phyloP scores from a whole-genome alignment of 2,797 vertebrate genomes.

The Lateolabrax maculatus region DNA sequence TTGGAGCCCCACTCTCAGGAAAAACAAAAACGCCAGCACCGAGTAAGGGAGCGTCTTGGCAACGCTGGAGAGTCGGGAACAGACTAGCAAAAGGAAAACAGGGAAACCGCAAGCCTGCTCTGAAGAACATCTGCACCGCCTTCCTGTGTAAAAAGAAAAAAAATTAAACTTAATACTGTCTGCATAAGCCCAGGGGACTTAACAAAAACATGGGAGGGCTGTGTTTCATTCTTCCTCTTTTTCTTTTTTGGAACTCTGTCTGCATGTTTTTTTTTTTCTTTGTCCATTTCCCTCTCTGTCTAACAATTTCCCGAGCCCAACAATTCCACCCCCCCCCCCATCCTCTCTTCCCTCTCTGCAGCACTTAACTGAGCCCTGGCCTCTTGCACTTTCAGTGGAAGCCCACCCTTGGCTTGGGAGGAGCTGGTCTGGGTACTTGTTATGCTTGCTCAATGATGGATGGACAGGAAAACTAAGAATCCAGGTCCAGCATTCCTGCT shows the following conservation, averaged over 20 bases:
- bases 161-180: conserved; percentile 81
- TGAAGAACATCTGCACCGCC: conserved; percentile 84
- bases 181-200: conserved; percentile 77
- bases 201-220: conserved; percentile 82
- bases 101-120: conserved; percentile 81
- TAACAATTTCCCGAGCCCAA: conserved; percentile 74
- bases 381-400: conserved; percentile 76
- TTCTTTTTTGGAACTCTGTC: conserved; percentile 78
- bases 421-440: conserved; percentile 74
- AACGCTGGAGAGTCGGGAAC: conserved; percentile 77
- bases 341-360: conserved; percentile 47
- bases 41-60: conserved; percentile 83
- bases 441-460: conserved; percentile 82
- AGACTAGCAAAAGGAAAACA: conserved; percentile 79
- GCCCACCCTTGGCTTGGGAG: conserved; percentile 77
- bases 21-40: conserved; percentile 81
- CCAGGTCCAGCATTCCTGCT: conserved; percentile 78
- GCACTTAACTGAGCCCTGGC: conserved; percentile 69
- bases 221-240: conserved; percentile 71
- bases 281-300: conserved; percentile 79
- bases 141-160: conserved; percentile 81
- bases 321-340: conserved; percentile 31
- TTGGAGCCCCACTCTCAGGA: conserved; percentile 82
- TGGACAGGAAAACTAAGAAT: conserved; percentile 80
- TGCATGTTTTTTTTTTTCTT: conserved; percentile 69